Conservation (phyloP, 2,113 vertebrate species). For the Rhinolophus ferrumequinum region DNA sequence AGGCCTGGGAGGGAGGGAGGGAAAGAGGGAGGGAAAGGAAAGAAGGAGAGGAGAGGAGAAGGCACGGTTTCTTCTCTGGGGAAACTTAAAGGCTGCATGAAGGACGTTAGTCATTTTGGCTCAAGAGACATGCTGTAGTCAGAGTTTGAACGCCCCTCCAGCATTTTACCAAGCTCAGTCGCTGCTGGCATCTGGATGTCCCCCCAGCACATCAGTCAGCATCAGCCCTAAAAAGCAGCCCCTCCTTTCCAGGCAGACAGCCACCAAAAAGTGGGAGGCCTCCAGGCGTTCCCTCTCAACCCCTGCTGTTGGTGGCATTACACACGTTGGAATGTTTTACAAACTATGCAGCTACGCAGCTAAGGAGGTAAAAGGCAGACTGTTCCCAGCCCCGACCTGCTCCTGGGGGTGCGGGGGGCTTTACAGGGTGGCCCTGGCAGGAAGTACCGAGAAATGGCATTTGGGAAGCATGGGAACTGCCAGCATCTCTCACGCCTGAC, state of each 20-base stretch:
- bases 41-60: no score
- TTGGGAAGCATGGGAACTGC: neutral
- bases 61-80: no score
- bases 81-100: no score
- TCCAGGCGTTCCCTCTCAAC: no score
- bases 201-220: accelerated
- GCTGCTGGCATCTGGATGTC: neutral
- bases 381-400: neutral
- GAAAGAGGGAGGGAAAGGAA: no score
- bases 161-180: neutral
- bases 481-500: neutral
- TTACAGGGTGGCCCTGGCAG: neutral
- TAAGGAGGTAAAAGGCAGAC: neutral
- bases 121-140: no score
- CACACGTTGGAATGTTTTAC: neutral
- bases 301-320: neutral
- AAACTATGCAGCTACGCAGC: neutral
- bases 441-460: neutral
- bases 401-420: neutral
- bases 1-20: no score
- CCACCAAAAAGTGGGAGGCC: neutral
- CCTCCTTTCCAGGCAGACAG: neutral
- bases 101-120: no score
- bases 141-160: neutral
- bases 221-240: neutral